These are phyloP conservation scores for Netelia melanura DNA, from an alignment of 2,888 invertebrate species.

Conservation along the genomic window DNA sequence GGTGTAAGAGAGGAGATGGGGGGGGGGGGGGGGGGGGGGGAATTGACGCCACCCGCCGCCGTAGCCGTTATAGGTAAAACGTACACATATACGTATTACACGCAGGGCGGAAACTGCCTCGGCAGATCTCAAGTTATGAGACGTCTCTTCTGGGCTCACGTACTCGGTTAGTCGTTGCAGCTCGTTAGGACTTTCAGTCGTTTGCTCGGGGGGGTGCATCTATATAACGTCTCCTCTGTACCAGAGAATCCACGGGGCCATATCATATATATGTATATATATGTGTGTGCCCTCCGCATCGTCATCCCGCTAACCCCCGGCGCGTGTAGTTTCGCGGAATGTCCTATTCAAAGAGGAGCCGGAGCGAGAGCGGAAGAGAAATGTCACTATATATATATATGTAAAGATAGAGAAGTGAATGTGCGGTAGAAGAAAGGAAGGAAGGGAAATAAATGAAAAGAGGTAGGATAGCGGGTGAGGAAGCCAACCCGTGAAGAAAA, in stretches of 20 bases:
- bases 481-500: conserved; percentile 34
- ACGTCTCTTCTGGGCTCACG: conserved; percentile 67
- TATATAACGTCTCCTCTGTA: conserved; percentile 42
- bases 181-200: conserved; percentile 81
- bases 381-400: conserved; percentile 22
- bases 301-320: conserved; percentile 50
- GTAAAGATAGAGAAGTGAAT: conserved; percentile 39
- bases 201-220: conserved; percentile 77
- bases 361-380: conserved; percentile 48
- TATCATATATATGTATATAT: conserved; percentile 21
- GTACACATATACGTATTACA: conserved; percentile 29
- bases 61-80: conserved; percentile 26
- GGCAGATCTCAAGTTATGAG: conserved; percentile 71
- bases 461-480: conserved; percentile 47
- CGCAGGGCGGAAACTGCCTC: conserved; percentile 55
- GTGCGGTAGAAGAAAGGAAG: conserved; percentile 17
- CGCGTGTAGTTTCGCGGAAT: conserved; percentile 77
- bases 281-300: conserved; percentile 1
- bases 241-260: conserved; percentile 49
- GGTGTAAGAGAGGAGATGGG: neutral
- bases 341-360: conserved; percentile 76
- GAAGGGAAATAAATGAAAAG: conserved; percentile 42
- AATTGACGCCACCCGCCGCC: conserved; percentile 31
- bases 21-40: neutral
- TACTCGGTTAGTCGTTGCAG: conserved; percentile 74